Base-by-base conservation (phyloP, 2,113 vertebrate species). In the Isichthys henryi region DNA sequence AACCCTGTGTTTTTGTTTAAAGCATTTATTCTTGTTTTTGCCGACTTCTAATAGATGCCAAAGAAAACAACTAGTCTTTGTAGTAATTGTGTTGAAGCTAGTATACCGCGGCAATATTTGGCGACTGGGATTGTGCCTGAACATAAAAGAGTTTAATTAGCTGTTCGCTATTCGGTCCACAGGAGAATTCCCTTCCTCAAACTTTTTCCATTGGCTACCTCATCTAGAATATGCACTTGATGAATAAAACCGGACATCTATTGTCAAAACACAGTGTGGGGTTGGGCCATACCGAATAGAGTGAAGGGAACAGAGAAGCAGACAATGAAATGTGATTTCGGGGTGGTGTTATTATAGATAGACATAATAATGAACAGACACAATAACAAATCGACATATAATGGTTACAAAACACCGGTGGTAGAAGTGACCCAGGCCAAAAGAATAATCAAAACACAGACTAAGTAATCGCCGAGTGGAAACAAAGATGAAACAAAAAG, bases 151-250 rank as follows among this genome's bases (percentile, higher is more conserved):
- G n/a, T 21, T 50, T 19, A 88, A 88, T 39, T 23, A 49, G 13
- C 58, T 35, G 62, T 50, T 77, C 46, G 48, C 48, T 21, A 7
- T 46, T 88, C n/a, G 48, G 17, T 19, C 66, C n/a, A 50, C n/a
- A 23, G 23, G 66, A 74, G 62, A 21, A 66, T 19, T 50, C 13
- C 3, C 45, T 39, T 45, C 19, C 15, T 35, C 31, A 45, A 27
- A 35, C 66, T 50, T 46, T 74, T 70, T 27, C 8, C 58, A 11
- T 27, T 17, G n/a, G 45, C 21, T 46, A 31, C 21, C 17, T 50
- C 45, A 21, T 88, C 66, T 43, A 52, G 88, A 88, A 10, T 10
- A 77, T 77, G 27, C 66, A 77, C 27, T 77, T 88, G 88, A 88
- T 88, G 46, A 88, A 77, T 88, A 77, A 50, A 50, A 77, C 66